Evolutionary conservation across 2,888 invertebrate genomes (phyloP), one percentile per base, ranked within the genome.

Genomic region (Scaptomyza caliginosa): DNA sequence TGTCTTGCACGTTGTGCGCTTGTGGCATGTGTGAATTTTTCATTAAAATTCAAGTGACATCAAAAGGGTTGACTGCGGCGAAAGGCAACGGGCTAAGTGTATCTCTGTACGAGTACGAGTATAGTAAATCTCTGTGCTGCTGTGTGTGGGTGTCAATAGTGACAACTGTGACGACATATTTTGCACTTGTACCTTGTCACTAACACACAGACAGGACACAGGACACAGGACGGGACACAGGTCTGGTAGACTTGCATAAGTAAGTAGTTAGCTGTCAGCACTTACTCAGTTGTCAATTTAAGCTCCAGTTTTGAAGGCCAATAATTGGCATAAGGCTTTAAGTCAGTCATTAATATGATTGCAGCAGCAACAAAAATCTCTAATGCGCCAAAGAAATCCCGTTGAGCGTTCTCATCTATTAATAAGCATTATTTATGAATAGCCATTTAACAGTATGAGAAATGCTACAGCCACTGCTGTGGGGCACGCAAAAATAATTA

Each of bases 1-100:
- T 60, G 62, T 68, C 77, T 69, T 85, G 86, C 74, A 71, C 75
- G 59, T 58, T 67, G 72, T 68, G 59, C 88, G 84, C 86, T 77
- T 87, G 83, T 88, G 86, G 86, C 71, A 85, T 87, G 75, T 88
- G 85, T 79, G 85, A 85, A 81, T 76, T 87, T 87, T 87, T 88
- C 89, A 87, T 89, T 87, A 87, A 87, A 87, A 88, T 88, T 79
- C 89, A 81, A 88, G 86, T 72, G 80, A 87, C 89, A 89, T 89
- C 89, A 89, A 89, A 89, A 84, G 77, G 89, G 89, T 81, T 82
- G 79, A 77, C 82, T 76, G 72, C 42, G 77, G 73, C 62, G 39
- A 63, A 54, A 49, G 57, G 36, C 71, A 39, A 42, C 43, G 38
- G 46, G 38, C 46, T 49, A 62, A 51, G 51, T 43, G 34, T 49